Evolutionary conservation across 2,797 vertebrate genomes (phyloP).

Genomic region (Taeniopygia guttata): DNA sequence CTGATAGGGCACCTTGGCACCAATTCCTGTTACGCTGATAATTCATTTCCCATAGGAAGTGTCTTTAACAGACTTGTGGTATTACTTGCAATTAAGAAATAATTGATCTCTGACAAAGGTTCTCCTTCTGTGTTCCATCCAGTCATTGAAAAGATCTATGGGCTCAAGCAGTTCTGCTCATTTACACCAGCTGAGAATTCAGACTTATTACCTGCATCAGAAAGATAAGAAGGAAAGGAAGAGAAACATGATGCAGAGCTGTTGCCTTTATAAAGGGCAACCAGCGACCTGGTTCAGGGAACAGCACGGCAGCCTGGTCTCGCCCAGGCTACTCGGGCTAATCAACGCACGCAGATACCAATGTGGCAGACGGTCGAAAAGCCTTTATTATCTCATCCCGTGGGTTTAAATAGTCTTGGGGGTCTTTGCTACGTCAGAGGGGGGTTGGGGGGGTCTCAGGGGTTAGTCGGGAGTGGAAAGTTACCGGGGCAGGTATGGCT

Average conservation of each 20-base stretch:
- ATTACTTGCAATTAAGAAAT: not conserved
- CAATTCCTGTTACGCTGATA: not conserved
- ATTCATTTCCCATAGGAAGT: not conserved
- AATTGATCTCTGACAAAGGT: not conserved
- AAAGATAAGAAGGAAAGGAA: not conserved
- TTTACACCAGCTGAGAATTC: not conserved
- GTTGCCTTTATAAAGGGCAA: no score
- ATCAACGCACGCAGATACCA: no score
- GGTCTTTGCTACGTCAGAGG: no score
- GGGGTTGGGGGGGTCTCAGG: no score
- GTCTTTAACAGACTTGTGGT: not conserved
- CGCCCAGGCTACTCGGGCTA: no score
- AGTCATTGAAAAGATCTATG: not conserved
- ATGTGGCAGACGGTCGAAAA: no score
- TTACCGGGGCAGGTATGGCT: no score
- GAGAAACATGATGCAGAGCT: not conserved
- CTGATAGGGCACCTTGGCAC: not conserved
- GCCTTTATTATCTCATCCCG: no score
- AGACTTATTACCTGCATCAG: not conserved
- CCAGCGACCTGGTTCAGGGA: no score
- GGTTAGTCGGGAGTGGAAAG: no score
- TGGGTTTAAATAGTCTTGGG: no score
- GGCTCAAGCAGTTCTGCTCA: not conserved
- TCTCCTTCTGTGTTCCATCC: not conserved
- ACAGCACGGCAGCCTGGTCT: no score